These are phyloP conservation scores for Scaptodrosophila lebanonensis DNA, from an alignment of 1,140 invertebrate species.

Conservation along the genomic window DNA sequence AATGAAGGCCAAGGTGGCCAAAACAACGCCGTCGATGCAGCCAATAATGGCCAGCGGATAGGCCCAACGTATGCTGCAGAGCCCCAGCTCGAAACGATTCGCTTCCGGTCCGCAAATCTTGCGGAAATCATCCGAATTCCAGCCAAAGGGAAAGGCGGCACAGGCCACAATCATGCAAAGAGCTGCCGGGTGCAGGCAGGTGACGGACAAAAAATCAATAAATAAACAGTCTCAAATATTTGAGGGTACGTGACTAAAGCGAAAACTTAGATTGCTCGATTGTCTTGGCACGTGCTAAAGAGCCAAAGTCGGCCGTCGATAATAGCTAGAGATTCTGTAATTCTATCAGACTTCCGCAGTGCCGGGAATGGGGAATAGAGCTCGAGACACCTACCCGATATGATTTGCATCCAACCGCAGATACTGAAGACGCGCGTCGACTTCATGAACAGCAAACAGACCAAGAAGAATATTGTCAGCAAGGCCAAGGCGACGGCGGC, in stretches of 20 bases:
- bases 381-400: constrained; percentile 85
- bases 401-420: constrained; percentile 94
- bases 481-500: constrained; percentile 90
- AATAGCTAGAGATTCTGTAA: constrained; percentile 25
- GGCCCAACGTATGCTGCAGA: constrained; percentile 95
- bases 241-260: constrained; percentile 18
- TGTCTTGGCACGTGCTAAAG: background rate
- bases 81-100: constrained; percentile 85
- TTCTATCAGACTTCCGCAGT: constrained; percentile 16
- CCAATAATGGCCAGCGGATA: constrained; percentile 95
- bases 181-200: constrained; percentile 84
- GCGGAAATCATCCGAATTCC: constrained; percentile 89
- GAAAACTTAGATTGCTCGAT: background rate
- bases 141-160: constrained; percentile 94
- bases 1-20: constrained; percentile 95
- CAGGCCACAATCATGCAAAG: constrained; percentile 90
- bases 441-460: constrained; percentile 96
- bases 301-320: constrained; percentile 31
- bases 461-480: constrained; percentile 90
- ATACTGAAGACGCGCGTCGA: constrained; percentile 95
- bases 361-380: constrained; percentile 1
- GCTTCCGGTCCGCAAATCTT: constrained; percentile 91
- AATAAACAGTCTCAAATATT: background rate
- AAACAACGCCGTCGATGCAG: constrained; percentile 91
- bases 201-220: constrained; percentile 45